Base-by-base conservation (phyloP, 2,113 vertebrate species). In the Aegithalos caudatus region DNA sequence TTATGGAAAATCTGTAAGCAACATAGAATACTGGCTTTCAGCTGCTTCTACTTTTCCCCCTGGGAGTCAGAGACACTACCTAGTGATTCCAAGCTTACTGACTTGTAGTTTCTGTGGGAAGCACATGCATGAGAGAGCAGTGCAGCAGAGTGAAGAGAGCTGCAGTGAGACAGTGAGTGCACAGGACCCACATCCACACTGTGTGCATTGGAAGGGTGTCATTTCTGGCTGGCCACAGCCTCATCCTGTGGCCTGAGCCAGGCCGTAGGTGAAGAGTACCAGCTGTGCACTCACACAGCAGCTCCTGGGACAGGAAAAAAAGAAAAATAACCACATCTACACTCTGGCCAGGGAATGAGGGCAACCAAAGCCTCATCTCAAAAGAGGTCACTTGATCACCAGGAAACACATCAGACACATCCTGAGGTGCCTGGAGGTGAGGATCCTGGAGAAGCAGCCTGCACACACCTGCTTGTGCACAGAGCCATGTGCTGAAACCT, bases 231-330 rank as follows among this genome's bases (percentile, higher is more conserved):
- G 71, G 40, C 70, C 4, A 1, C 74, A 61, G 50, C 60, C 54
- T 45, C 6, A 4, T 47, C 60, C 51, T 40, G 33, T 24, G 65
- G 56, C 70, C 61, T 72, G 58, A 90, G 40, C 28, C 1, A 0
- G 0, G 15, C 56, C 0, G 0, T 5, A 79, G 79, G 66, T 48
- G 38, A 81, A 70, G 23, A 0, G 0, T n/a, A 25, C 42, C 61
- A 94, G 56, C 42, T 58, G 29, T 15, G 74, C 31, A 13, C 37
- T 70, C 31, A 44, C 31, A 70, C 31, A 87, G 60, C 78, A 73
- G 27, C n/a, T 72, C 78, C 72, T 31, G 15, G 40, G 25, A 89
- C 53, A 70, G 12, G 28, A 18, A 24, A 42, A 40, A 62, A 51
- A 77, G 40, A 4, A 2, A 15, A 31, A n/a, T n/a, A n/a, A n/a